A percentile compares a stretch with the other conserved stretches of the same genome.
These are phyloP conservation scores for Darwinula stevensoni DNA, from an alignment of 2,888 invertebrate species.

Conservation along the genomic window DNA sequence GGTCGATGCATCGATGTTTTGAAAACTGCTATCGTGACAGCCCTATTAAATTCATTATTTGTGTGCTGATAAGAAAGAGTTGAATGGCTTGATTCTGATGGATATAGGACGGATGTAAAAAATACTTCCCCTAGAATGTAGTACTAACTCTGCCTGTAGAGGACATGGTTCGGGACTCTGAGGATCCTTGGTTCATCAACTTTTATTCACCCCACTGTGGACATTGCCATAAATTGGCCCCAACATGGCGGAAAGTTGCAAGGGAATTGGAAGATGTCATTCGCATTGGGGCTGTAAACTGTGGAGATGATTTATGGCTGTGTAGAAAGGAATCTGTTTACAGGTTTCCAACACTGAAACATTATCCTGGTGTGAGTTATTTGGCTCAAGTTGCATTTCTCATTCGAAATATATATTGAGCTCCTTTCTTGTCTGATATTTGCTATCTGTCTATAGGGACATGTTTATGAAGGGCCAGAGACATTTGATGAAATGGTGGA, in stretches of 20 bases:
- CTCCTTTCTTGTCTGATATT: constrained; percentile 16
- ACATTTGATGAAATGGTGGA: constrained; percentile 27
- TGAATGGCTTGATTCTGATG: too few species aligned
- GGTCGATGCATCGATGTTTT: too few species aligned
- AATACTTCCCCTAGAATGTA: too few species aligned
- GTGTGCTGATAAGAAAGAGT: background rate
- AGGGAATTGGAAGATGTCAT: constrained; percentile 44
- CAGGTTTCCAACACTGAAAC: constrained; percentile 42
- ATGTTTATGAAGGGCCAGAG: constrained; percentile 27
- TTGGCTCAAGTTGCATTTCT: constrained; percentile 10
- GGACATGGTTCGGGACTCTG: constrained; percentile 22
- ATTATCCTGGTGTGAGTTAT: constrained; percentile 32
- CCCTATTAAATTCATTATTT: background rate
- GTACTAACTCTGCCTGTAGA: too few species aligned
- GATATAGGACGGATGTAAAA: too few species aligned
- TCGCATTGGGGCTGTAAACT: constrained; percentile 54
- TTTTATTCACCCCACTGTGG: constrained; percentile 62
- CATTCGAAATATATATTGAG: constrained; percentile 9
- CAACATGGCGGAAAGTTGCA: constrained; percentile 49
- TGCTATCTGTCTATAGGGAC: constrained; percentile 19
- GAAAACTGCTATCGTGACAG: too few species aligned
- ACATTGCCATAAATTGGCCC: constrained; percentile 52
- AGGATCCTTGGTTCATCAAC: constrained; percentile 52
- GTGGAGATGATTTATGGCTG: constrained; percentile 48
- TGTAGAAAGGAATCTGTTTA: constrained; percentile 41